Base-by-base conservation (phyloP, 2,888 invertebrate species). In the Orchesellides sinensis region DNA sequence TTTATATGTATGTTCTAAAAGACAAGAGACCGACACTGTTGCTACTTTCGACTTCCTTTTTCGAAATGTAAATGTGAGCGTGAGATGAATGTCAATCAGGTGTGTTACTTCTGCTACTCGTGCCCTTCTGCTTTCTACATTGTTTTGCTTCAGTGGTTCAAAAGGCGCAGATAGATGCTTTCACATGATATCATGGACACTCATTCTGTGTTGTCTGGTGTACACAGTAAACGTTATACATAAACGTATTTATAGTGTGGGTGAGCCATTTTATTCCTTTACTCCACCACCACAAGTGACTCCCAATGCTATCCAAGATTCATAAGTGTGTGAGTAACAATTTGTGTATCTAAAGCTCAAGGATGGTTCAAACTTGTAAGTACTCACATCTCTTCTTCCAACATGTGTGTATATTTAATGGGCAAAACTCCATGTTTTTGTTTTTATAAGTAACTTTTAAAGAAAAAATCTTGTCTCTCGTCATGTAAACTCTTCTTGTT, bases 11-110 rank as follows among this genome's bases (percentile, higher is more conserved):
- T n/a, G n/a, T n/a, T n/a, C 70, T 70, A 70, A 65, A 61, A 68
- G 65, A 66, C 49, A 75, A 14, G 47, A 45, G 32, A 63, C 70
- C 70, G 65, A 79, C 61, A 79, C 79, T 79, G 79, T 79, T 79
- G 79, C 79, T 79, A 54, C 70, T 79, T 68, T 69, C 68, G n/a
- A n/a, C 61, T 63, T 61, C 69, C 23, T 54, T 25, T 68, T 56
- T 54, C 12, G 45, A 45, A 79, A 79, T 79, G 79, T 61, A 79
- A 79, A 79, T 79, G 79, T 32, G 61, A 70, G 70, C 70, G 79
- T 79, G 79, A 61, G 63, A 79, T 79, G 79, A 79, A 79, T 79
- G 79, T 79, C 79, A 79, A 79, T 70, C 79, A 65, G 79, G 27
- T 79, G 79, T 63, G 56, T 68, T 74, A 32, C 45, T 59, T 61